A percentile compares a stretch with the other conserved stretches of the same genome.
Conservation (phyloP, 2,113 vertebrate species). For the Galemys pyrenaicus region DNA sequence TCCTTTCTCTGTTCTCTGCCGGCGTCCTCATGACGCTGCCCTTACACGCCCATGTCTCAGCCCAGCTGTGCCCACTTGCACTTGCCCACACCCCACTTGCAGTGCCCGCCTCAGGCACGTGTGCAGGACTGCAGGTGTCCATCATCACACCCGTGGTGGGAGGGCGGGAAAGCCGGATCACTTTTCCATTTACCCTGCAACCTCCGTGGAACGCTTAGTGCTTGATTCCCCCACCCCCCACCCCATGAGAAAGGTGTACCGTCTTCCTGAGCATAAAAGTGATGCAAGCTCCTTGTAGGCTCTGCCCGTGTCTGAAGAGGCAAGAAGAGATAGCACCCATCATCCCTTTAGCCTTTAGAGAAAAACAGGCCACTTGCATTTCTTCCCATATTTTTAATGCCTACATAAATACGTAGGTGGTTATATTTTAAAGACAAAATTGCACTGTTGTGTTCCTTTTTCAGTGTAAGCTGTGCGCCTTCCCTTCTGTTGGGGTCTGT, state of each 20-base stretch:
- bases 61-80: no score
- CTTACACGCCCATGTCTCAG: no score
- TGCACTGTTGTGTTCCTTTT: neutral
- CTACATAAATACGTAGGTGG: rapidly evolving
- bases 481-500: neutral
- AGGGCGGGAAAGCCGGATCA: no score
- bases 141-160: no score
- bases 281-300: neutral
- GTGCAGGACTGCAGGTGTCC: no score
- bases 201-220: neutral
- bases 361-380: neutral
- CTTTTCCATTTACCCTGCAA: no score
- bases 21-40: no score
- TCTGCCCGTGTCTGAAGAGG: neutral
- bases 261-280: neutral
- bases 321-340: neutral
- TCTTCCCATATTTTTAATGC: neutral
- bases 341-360: neutral
- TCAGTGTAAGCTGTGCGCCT: neutral
- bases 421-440: neutral
- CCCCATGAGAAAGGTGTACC: neutral
- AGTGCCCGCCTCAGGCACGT: no score
- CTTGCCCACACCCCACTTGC: no score
- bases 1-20: no score
- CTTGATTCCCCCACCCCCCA: neutral